Conservation (phyloP, 2,888 invertebrate genomes). For the Epicampocera succincta region DNA sequence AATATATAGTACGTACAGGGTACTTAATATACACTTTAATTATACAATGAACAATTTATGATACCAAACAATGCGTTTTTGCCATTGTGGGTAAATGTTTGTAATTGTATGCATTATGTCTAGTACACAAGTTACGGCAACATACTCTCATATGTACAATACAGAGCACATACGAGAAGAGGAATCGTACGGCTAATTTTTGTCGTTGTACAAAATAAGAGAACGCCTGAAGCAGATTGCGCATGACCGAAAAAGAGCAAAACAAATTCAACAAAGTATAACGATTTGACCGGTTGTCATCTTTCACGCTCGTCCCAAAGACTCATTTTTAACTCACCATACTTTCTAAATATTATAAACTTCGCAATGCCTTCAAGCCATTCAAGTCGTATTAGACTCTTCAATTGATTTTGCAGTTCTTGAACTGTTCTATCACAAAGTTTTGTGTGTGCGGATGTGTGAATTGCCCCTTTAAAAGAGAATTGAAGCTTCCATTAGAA, state of each 20-base stretch:
- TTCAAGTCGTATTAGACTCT: no score
- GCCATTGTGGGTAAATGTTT: not conserved
- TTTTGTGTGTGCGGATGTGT: no score
- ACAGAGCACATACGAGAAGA: not conserved
- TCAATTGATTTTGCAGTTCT: no score
- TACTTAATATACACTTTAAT: not conserved
- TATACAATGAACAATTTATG: constrained; percentile 45
- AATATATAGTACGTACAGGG: not conserved
- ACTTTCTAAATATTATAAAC: constrained; percentile 18
- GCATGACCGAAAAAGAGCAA: constrained; percentile 51
- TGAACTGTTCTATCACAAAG: no score
- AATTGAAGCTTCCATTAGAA: no score
- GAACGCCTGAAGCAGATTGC: constrained; percentile 39
- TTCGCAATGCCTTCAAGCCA: no score
- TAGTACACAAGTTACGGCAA: no score
- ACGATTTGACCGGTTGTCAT: constrained; percentile 58
- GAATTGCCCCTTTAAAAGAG: no score
- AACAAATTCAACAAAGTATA: constrained; percentile 48
- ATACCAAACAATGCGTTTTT: constrained; percentile 37
- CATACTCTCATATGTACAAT: not conserved
- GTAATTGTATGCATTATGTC: no score
- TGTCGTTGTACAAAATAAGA: constrained; percentile 29
- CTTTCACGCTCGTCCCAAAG: constrained; percentile 16
- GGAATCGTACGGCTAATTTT: constrained; percentile 36
- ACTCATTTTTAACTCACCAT: constrained; percentile 22